A percentile compares a stretch with the other conserved stretches of the same genome.
These are phyloP conservation scores for Gastrophryne carolinensis DNA, from an alignment of 2,797 vertebrate species.

Conservation along the genomic window DNA sequence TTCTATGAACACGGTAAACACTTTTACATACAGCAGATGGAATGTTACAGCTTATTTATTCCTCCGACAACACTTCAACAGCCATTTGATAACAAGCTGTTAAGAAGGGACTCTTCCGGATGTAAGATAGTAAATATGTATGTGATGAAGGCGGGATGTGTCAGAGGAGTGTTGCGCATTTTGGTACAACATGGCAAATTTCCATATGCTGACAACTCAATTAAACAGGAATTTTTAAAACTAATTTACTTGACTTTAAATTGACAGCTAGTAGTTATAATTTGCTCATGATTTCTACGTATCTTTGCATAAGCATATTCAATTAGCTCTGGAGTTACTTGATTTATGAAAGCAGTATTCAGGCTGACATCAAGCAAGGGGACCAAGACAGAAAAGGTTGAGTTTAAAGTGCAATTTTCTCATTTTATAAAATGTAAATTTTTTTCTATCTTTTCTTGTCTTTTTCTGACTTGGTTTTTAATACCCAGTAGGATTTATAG, in stretches of 20 bases:
- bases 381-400: too few species aligned
- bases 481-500: too few species aligned
- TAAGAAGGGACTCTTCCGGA: neutral
- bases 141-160: conserved; percentile 1
- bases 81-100: conserved; percentile 15
- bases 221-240: neutral
- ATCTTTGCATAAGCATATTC: too few species aligned
- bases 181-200: neutral
- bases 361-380: too few species aligned
- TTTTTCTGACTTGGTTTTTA: too few species aligned
- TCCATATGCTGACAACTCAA: too few species aligned
- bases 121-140: conserved; percentile 7
- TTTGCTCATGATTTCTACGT: too few species aligned
- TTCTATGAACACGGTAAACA: neutral
- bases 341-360: too few species aligned
- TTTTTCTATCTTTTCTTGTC: too few species aligned
- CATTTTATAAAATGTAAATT: too few species aligned
- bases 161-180: neutral
- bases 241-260: neutral
- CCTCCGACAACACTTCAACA: conserved; percentile 17
- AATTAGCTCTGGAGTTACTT: too few species aligned
- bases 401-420: too few species aligned
- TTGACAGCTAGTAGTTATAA: neutral
- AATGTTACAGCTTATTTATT: neutral
- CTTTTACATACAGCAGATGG: neutral